phyloP scores from a whole-genome alignment of 2,113 vertebrate species.

The Neodontobutis hainanensis region DNA sequence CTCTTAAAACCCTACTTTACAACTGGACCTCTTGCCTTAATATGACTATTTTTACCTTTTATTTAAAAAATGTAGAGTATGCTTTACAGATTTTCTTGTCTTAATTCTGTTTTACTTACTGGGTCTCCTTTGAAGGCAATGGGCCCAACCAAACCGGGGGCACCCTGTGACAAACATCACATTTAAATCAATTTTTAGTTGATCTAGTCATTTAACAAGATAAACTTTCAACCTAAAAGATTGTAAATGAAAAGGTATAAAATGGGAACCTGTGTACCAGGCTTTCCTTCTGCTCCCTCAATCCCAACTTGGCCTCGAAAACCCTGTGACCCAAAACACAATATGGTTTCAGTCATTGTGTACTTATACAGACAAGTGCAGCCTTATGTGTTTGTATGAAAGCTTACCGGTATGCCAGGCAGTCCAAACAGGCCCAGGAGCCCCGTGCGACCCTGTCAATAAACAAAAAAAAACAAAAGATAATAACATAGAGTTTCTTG shows the following conservation, averaged over 20 bases:
- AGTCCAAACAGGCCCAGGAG: slow-evolving; percentile 78
- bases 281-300: slow-evolving; percentile 78
- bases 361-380: neutral
- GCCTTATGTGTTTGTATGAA: neutral
- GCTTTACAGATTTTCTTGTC: too few relatives aligned
- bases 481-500: neutral
- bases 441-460: slow-evolving; percentile 77
- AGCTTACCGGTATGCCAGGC: slow-evolving; percentile 77
- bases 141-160: slow-evolving; percentile 62
- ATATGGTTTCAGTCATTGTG: neutral
- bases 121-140: slow-evolving; percentile 68
- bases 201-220: neutral
- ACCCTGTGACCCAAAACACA: slow-evolving; percentile 69
- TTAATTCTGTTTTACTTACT: slow-evolving; percentile 73
- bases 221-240: slow-evolving; percentile 12
- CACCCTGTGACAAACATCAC: slow-evolving; percentile 66
- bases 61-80: neutral
- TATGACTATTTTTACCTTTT: too few relatives aligned
- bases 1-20: too few relatives aligned
- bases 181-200: neutral
- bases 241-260: slow-evolving; percentile 63
- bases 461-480: neutral
- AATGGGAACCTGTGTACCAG: slow-evolving; percentile 82
- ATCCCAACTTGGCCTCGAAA: slow-evolving; percentile 71
- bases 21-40: too few relatives aligned